Base-by-base conservation (phyloP, 1,140 invertebrate species). In the Drosophila parabipectinata region DNA sequence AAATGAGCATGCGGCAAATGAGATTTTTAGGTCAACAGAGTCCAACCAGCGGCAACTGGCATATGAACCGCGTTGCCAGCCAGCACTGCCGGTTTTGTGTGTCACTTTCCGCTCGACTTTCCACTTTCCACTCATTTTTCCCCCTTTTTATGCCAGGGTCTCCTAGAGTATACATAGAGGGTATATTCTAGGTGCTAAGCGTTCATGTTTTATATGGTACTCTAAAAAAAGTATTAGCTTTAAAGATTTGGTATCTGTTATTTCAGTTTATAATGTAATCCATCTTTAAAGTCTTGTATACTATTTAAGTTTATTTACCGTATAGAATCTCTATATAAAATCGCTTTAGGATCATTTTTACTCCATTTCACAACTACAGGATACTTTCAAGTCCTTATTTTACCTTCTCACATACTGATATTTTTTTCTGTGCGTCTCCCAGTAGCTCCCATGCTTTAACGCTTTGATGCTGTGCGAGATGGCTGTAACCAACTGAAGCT, bases 21-120 rank as follows among this genome's bases (percentile, higher is more conserved):
- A 89, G 84, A 89, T 89, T 89, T 89, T 89, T 89, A 89, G 84
- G 84, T 89, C 84, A 89, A 89, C 84, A 89, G 69, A 89, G 83
- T 89, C 76, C 72, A 74, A 80, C 61, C 62, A 56, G 69, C 63
- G 66, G 32, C 66, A 69, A 69, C 59, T 72, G 67, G 56, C 61
- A 73, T 58, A 74, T 74, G 71, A 74, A 74, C 71, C 52, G 28
- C 48, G 45, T 64, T 21, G 26, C 41, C 52, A 56, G 59, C 37
- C 52, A 56, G 59, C 37, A 18, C 61, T 57, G 71, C 60, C 53
- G 67, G 48, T 66, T 82, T 78, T 88, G 41, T 88, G 30, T 88
- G 82, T 87, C 83, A 82, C 71, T 72, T 72, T 63, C 62, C 77
- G 61, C 82, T 53, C 63, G 68, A 75, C 51, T 79, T 59, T 69